These are phyloP conservation scores for Chelon auratus DNA, from an alignment of 2,797 vertebrate species.

Conservation along the genomic window DNA sequence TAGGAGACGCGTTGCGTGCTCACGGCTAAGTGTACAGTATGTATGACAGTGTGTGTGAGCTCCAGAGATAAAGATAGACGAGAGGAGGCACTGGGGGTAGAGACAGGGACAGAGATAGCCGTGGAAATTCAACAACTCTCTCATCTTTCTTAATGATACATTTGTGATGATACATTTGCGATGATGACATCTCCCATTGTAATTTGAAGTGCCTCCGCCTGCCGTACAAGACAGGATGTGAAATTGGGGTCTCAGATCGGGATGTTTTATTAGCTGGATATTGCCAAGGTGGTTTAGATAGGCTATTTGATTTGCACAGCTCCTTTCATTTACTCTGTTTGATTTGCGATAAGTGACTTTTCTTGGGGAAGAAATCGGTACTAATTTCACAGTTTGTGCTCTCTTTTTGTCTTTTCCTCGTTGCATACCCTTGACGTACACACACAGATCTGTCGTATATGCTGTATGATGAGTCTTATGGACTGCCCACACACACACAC, in stretches of 20 bases:
- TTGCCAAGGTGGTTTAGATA: slow-evolving; percentile 65
- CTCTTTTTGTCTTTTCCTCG: slow-evolving; percentile 31
- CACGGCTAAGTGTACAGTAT: slow-evolving; percentile 1
- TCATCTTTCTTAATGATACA: slow-evolving; percentile 62
- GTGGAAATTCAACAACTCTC: slow-evolving; percentile 43
- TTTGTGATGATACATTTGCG: slow-evolving; percentile 53
- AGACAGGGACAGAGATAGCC: slow-evolving; percentile 42
- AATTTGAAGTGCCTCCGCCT: slow-evolving; percentile 51
- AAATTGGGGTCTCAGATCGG: slow-evolving; percentile 56
- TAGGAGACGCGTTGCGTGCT: slow-evolving; percentile 2
- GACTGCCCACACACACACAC: slow-evolving; percentile 27
- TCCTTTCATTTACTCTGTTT: slow-evolving; percentile 73
- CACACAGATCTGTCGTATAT: slow-evolving; percentile 5
- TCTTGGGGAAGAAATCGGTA: slow-evolving; percentile 56
- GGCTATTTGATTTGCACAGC: slow-evolving; percentile 67
- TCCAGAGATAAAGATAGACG: slow-evolving; percentile 13
- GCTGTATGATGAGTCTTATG: slow-evolving; percentile 14
- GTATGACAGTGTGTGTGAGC: neutral
- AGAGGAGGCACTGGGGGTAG: slow-evolving; percentile 30
- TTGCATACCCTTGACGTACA: neutral
- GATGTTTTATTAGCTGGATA: slow-evolving; percentile 70
- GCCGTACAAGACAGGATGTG: slow-evolving; percentile 47
- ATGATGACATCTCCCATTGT: slow-evolving; percentile 63
- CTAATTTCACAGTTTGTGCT: slow-evolving; percentile 71
- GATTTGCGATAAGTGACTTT: slow-evolving; percentile 74